phyloP scores from a whole-genome alignment of 2,113 vertebrate genomes.

The Peromyscus polionotus region DNA sequence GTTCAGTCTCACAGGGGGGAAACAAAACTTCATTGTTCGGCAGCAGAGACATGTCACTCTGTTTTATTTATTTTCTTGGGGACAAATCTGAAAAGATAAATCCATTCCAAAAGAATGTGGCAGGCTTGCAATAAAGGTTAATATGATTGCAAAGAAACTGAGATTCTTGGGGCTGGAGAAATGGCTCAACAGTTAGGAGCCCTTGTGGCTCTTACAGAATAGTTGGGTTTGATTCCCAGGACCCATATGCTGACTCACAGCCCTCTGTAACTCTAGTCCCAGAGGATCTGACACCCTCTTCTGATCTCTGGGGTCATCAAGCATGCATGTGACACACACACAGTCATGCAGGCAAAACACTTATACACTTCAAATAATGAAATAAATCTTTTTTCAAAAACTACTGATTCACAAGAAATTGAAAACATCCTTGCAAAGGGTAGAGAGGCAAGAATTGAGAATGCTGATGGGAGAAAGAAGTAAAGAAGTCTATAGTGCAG shows the following conservation, averaged over 20 bases:
- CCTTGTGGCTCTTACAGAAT: too few relatives aligned
- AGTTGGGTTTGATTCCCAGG: not conserved
- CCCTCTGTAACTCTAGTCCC: not conserved
- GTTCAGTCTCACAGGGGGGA: constrained; percentile 75
- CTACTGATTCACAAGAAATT: not conserved
- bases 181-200: not conserved
- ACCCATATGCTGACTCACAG: not conserved
- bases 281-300: not conserved
- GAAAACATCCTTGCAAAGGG: constrained; percentile 53
- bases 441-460: not conserved
- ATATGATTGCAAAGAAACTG: constrained; percentile 74
- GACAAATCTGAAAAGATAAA: constrained; percentile 83
- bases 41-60: constrained; percentile 78
- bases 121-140: constrained; percentile 81
- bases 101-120: constrained; percentile 79
- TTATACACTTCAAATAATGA: not conserved
- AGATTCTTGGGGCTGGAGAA: constrained; percentile 35
- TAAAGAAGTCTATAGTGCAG: not conserved
- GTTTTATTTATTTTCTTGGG: constrained; percentile 84
- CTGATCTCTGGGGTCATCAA: not conserved
- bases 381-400: not conserved
- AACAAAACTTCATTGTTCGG: constrained; percentile 68
- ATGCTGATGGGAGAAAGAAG: constrained; percentile 25
- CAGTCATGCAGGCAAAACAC: not conserved
- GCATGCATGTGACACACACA: not conserved